Evolutionary conservation across 2,888 invertebrate species (phyloP).

Genomic region (Seira sanloemensis): DNA sequence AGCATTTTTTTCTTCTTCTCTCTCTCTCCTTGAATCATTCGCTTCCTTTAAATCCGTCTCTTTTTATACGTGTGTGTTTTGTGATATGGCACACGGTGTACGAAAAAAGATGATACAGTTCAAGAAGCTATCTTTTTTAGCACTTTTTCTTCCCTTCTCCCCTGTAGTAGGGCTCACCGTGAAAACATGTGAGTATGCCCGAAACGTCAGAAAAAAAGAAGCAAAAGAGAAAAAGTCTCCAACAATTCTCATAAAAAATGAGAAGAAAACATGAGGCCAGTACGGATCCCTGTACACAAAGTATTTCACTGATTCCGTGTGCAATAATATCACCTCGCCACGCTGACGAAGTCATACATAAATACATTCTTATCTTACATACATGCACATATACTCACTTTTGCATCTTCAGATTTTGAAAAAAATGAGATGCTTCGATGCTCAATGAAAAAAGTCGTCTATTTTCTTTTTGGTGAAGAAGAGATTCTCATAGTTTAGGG

Average conservation of each 20-base stretch:
- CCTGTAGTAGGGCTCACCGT: not conserved
- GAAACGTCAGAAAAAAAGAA: slow-evolving; percentile 13
- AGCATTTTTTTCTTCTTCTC: not conserved
- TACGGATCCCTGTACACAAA: not conserved
- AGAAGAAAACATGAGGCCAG: slow-evolving; percentile 23
- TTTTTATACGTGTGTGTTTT: too few relatives aligned
- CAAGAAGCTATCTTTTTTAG: slow-evolving; percentile 18
- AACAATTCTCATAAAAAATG: slow-evolving; percentile 6
- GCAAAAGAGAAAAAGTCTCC: slow-evolving; percentile 18
- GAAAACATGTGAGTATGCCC: slow-evolving; percentile 12
- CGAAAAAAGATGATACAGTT: slow-evolving; percentile 5
- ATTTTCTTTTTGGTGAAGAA: not conserved
- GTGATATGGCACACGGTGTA: not conserved
- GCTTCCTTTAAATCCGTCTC: not conserved
- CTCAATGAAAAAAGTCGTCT: not conserved
- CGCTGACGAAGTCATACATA: not conserved
- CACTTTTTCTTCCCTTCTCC: not conserved
- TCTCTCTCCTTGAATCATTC: too few relatives aligned
- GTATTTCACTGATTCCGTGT: not conserved
- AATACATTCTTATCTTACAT: too few relatives aligned
- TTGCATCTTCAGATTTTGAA: not conserved
- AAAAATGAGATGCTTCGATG: not conserved
- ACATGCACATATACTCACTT: too few relatives aligned
- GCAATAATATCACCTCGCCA: not conserved
- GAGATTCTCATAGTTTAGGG: not conserved